Conservation (phyloP, 2,888 invertebrate genomes). For the Perithous albicinctus region DNA sequence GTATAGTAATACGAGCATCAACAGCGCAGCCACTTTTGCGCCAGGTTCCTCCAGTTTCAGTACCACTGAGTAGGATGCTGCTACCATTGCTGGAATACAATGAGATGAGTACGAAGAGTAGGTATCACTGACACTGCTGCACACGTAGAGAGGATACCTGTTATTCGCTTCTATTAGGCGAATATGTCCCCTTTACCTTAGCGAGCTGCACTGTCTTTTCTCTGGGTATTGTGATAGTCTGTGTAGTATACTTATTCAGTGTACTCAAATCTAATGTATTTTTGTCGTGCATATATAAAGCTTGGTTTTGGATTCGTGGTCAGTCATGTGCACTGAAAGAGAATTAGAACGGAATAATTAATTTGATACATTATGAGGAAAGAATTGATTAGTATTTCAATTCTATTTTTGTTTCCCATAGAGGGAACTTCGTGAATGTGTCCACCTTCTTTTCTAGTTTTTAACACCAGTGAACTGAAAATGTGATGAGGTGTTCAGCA, state of each 20-base stretch:
- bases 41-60: conserved; percentile 14
- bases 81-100: neutral
- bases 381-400: neutral
- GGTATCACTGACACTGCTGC: neutral
- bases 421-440: too few species aligned
- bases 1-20: neutral
- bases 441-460: too few species aligned
- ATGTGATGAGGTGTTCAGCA: too few species aligned
- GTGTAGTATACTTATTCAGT: neutral
- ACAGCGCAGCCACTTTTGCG: conserved; percentile 39
- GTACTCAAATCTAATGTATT: conserved; percentile 11
- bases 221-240: neutral
- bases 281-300: neutral
- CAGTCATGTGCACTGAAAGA: neutral
- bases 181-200: neutral
- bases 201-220: neutral
- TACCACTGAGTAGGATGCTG: neutral
- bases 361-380: neutral
- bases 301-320: neutral
- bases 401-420: too few species aligned
- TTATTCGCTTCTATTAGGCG: neutral
- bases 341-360: neutral
- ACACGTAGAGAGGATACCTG: neutral
- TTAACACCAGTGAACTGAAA: too few species aligned
- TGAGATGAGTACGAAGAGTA: neutral